A percentile compares a stretch with the other conserved stretches of the same genome.
Conservation (phyloP, 2,888 invertebrate genomes). For the Sturmia bella region DNA sequence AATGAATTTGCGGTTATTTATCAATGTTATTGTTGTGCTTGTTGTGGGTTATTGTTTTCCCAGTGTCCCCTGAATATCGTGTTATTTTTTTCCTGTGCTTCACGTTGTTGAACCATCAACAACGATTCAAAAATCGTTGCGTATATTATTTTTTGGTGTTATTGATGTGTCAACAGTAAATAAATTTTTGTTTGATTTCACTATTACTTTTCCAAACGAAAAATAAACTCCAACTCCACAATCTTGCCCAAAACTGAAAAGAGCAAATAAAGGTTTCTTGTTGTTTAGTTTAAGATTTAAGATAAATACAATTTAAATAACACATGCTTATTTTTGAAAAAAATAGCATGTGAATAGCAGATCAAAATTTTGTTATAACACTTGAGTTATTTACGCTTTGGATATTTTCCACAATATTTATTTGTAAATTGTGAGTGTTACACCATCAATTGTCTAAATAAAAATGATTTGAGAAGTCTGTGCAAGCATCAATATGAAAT, state of each 20-base stretch:
- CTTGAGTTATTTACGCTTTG: slow-evolving; percentile 19
- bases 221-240: slow-evolving; percentile 30
- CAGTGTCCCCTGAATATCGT: neutral
- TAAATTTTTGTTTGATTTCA: slow-evolving; percentile 49
- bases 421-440: slow-evolving; percentile 49
- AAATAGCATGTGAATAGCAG: slow-evolving; percentile 6
- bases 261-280: slow-evolving; percentile 55
- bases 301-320: slow-evolving; percentile 34
- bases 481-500: neutral
- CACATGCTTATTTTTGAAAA: slow-evolving; percentile 36
- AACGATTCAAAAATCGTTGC: slow-evolving; percentile 42
- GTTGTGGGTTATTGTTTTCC: slow-evolving; percentile 28
- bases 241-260: slow-evolving; percentile 67
- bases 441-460: slow-evolving; percentile 48
- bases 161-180: slow-evolving; percentile 62
- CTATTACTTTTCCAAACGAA: slow-evolving; percentile 23
- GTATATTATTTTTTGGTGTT: slow-evolving; percentile 33
- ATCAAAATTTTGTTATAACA: slow-evolving; percentile 60
- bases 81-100: neutral
- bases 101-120: slow-evolving; percentile 53
- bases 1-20: slow-evolving; percentile 57
- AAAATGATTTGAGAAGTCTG: slow-evolving; percentile 49
- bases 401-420: slow-evolving; percentile 9
- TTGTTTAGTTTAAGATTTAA: slow-evolving; percentile 41
- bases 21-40: slow-evolving; percentile 43